A percentile compares a stretch with the other conserved stretches of the same genome.
phyloP scores from a whole-genome alignment of 1,140 invertebrate genomes.

The Eriosoma lanigerum region DNA sequence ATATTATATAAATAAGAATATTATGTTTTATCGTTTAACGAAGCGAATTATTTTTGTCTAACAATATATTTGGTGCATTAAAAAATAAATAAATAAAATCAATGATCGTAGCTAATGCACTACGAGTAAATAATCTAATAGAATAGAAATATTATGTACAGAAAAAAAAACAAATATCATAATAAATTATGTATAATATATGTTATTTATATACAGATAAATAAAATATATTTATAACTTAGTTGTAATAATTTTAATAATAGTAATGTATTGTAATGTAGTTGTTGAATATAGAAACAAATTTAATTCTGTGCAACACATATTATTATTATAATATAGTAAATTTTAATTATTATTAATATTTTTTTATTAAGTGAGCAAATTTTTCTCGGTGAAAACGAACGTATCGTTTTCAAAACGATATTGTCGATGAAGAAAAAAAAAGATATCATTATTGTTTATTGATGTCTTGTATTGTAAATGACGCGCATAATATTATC shows the following conservation, averaged over 20 bases:
- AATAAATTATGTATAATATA: slow-evolving; percentile 12
- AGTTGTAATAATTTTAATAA: slow-evolving; percentile 31
- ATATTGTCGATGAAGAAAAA: not conserved
- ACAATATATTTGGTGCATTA: slow-evolving; percentile 45
- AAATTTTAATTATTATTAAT: slow-evolving; percentile 30
- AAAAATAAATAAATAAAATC: too few relatives aligned
- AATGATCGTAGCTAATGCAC: slow-evolving; percentile 21
- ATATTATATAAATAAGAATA: slow-evolving; percentile 42
- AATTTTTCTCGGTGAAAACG: slow-evolving; percentile 45
- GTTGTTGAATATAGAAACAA: slow-evolving; percentile 42
- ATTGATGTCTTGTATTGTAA: not conserved
- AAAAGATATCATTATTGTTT: slow-evolving; percentile 8
- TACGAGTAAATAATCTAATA: slow-evolving; percentile 23
- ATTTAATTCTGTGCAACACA: slow-evolving; percentile 34
- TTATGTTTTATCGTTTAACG: slow-evolving; percentile 29
- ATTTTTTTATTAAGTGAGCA: slow-evolving; percentile 35
- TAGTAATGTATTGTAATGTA: slow-evolving; percentile 34
- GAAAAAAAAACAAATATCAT: not conserved
- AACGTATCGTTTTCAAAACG: not conserved
- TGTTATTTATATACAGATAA: not conserved
- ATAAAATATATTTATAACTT: not conserved
- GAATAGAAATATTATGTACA: slow-evolving; percentile 28
- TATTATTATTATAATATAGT: slow-evolving; percentile 27
- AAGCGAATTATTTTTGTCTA: slow-evolving; percentile 40
- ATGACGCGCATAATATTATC: not conserved